These are phyloP conservation scores for Caenorhabditis zanzibari DNA, from an alignment of 2,888 invertebrate genomes.

Conservation along the genomic window DNA sequence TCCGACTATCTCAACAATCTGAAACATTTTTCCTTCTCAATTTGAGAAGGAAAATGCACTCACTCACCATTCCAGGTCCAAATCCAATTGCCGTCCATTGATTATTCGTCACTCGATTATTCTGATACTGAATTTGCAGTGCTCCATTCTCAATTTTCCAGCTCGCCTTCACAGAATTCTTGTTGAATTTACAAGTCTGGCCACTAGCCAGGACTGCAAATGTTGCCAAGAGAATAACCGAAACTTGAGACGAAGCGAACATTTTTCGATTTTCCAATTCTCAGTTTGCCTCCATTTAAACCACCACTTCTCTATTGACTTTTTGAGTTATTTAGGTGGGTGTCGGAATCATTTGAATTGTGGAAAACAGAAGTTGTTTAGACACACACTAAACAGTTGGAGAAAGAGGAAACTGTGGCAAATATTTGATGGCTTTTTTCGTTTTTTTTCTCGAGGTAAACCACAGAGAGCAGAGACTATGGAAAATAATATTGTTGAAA, in stretches of 20 bases:
- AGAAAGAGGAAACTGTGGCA: constrained; percentile 28
- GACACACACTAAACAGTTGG: constrained; percentile 42
- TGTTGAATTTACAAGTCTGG: constrained; percentile 40
- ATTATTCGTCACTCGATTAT: constrained; percentile 52
- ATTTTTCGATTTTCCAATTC: constrained; percentile 27
- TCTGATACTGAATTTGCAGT: constrained; percentile 56
- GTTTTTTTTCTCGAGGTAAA: constrained; percentile 12
- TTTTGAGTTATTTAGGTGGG: constrained; percentile 60
- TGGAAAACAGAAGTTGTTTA: constrained; percentile 48
- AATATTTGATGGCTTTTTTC: constrained; percentile 45
- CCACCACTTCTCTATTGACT: constrained; percentile 30
- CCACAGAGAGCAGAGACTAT: constrained; percentile 37
- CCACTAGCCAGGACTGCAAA: constrained; percentile 1
- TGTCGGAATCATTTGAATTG: constrained; percentile 41
- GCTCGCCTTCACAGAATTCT: constrained; percentile 20
- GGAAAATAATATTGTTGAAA: constrained; percentile 1
- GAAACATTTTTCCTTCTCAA: too few species aligned
- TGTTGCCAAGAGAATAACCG: constrained; percentile 27
- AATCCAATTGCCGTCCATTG: constrained; percentile 67
- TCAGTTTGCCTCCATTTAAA: constrained; percentile 23
- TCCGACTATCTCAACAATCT: too few species aligned
- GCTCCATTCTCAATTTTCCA: constrained; percentile 51
- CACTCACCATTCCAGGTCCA: constrained; percentile 57
- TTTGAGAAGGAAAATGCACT: neutral
- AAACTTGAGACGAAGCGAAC: constrained; percentile 23